Evolutionary conservation across 2,113 vertebrate species (phyloP).

Genomic region (Meles meles): DNA sequence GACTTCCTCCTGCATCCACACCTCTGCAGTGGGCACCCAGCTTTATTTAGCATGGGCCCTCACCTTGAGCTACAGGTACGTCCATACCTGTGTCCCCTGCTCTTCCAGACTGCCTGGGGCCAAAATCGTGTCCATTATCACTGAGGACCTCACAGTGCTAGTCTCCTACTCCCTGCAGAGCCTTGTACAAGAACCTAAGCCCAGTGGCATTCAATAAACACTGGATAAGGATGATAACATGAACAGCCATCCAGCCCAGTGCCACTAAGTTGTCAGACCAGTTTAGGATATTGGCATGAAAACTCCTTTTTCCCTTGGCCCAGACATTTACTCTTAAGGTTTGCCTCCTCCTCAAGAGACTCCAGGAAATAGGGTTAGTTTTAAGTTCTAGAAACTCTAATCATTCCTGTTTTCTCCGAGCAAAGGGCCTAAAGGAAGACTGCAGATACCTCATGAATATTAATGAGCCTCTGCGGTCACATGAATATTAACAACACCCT

Average conservation of each 20-base stretch:
- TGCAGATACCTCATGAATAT: constrained; percentile 73
- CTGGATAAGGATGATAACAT: constrained; percentile 13
- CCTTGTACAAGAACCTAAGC: background rate
- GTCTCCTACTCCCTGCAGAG: background rate
- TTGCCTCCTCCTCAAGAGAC: constrained; percentile 63
- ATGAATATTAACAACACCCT: constrained; percentile 79
- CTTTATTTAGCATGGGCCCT: background rate
- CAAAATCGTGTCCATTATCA: background rate
- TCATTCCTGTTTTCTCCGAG: constrained; percentile 66
- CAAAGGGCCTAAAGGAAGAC: constrained; percentile 57
- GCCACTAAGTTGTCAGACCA: constrained; percentile 36
- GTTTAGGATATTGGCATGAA: constrained; percentile 60
- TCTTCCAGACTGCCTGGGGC: background rate
- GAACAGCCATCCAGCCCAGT: background rate
- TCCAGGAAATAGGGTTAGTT: constrained; percentile 73
- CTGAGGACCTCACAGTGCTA: background rate
- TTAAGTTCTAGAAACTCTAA: constrained; percentile 72
- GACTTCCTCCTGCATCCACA: background rate
- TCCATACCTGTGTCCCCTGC: background rate
- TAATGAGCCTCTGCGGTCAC: constrained; percentile 67
- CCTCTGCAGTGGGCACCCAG: background rate
- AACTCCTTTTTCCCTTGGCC: constrained; percentile 59
- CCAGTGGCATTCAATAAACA: background rate
- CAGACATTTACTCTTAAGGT: constrained; percentile 66
- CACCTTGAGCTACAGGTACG: background rate